Conservation (phyloP, 2,888 invertebrate species). For the Platycheirus rosarum region DNA sequence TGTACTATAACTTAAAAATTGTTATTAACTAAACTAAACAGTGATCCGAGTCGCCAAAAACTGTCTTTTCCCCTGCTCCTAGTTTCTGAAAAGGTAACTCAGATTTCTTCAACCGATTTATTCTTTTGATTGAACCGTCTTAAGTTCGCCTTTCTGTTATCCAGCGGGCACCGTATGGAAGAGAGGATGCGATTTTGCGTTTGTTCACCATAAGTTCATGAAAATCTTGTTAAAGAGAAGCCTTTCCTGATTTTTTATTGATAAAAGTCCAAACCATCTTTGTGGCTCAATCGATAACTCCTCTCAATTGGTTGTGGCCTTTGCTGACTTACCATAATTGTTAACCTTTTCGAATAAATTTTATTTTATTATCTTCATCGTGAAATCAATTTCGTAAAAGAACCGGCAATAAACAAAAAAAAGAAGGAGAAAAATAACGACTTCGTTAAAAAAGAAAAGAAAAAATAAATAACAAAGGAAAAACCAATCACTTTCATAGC, state of each 20-base stretch:
- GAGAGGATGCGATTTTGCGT: no score
- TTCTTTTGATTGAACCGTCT: no score
- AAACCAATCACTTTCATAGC: slow-evolving; percentile 2
- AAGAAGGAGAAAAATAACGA: no score
- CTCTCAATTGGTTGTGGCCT: background rate
- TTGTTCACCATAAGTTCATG: no score
- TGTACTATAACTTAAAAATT: no score
- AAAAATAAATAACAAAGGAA: background rate
- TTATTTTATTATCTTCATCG: slow-evolving; percentile 41
- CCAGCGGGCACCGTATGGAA: no score
- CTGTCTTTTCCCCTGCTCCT: no score
- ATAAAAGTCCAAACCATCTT: background rate
- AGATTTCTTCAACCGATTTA: no score
- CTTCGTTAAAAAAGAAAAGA: background rate
- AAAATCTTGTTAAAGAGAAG: background rate
- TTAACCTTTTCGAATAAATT: slow-evolving; percentile 46
- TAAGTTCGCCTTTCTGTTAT: no score
- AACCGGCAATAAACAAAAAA: slow-evolving; percentile 42
- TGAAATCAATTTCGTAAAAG: slow-evolving; percentile 55
- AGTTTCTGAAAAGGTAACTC: no score
- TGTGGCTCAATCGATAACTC: slow-evolving; percentile 1
- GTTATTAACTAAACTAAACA: no score
- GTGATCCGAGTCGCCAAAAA: no score
- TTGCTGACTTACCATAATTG: slow-evolving; percentile 34
- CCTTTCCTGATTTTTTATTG: slow-evolving; percentile 3